Evolutionary conservation across 2,797 vertebrate genomes (phyloP), one percentile per base, ranked within the genome.

Genomic region (Catamblyrhynchus diadema): DNA sequence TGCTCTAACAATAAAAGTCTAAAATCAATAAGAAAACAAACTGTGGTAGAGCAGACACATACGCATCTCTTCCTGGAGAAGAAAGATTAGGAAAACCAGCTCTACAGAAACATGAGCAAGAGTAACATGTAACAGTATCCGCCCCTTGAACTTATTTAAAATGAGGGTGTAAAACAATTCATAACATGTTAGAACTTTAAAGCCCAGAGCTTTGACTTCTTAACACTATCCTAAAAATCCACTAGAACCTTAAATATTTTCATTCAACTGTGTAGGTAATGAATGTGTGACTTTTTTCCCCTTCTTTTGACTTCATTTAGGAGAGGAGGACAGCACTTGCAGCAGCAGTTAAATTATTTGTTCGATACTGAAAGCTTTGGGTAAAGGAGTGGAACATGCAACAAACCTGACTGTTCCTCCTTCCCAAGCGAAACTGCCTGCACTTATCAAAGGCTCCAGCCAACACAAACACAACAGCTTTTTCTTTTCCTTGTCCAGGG

Each of bases 41-140:
- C 9, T 4, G 1, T 35, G 12, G 45, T 22, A 53, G 10, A 5
- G 6, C 14, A 81, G 28, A 53, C 23, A 67, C 0, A 0, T 24
- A 57, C 0, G 1, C 50, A 53, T 71, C 25, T 81, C 30, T 61
- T 87, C 51, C 39, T 67, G 35, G 10, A 20, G 7, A 7, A 85
- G 16, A 53, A 91, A 24, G 24, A 48, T 39, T 0, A 86, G 23
- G 27, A 81, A 84, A 92, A 65, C 6, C 32, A 90, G 54, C 14
- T 66, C 48, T 19, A 61, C 3, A 47, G 28, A 75, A 91, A 67
- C 13, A 24, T 0, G 0, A 80, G 11, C 8, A 16, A 62, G 10
- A 78, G 18, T 39, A 79, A 84, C 10, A 28, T 9, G 4, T 10
- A 80, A 27, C 33, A 27, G 10, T 12, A 83, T 30, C 35, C 12